These are phyloP conservation scores for Anticlea derivata DNA, from an alignment of 2,888 invertebrate species.

Conservation along the genomic window DNA sequence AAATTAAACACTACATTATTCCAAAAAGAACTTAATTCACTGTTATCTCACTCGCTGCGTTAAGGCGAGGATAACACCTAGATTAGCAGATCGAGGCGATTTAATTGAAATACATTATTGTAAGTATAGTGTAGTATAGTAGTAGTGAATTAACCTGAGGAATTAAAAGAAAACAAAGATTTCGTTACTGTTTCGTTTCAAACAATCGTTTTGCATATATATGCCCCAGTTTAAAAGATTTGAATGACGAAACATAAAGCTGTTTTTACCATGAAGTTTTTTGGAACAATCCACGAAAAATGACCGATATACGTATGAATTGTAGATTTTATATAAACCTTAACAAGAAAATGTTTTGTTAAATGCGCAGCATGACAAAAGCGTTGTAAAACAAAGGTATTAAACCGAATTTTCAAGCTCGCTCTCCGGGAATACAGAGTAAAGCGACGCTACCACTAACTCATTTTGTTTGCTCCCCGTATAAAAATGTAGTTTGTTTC, in stretches of 20 bases:
- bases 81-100: no score
- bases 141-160: no score
- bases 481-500: slow-evolving; percentile 78
- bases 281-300: slow-evolving; percentile 39
- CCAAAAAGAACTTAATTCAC: not conserved
- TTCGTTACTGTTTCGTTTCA: slow-evolving; percentile 22
- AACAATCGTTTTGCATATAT: slow-evolving; percentile 31
- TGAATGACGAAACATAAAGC: slow-evolving; percentile 20
- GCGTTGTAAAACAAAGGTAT: slow-evolving; percentile 80
- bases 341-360: slow-evolving; percentile 56
- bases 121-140: no score
- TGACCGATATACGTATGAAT: slow-evolving; percentile 42
- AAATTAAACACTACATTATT: slow-evolving; percentile 5
- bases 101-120: not conserved
- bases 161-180: slow-evolving; percentile 32
- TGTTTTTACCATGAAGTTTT: not conserved
- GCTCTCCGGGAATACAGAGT: slow-evolving; percentile 63
- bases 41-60: no score
- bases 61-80: no score
- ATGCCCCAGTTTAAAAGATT: slow-evolving; percentile 13
- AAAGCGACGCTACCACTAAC: slow-evolving; percentile 73
- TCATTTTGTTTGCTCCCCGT: slow-evolving; percentile 76
- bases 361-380: slow-evolving; percentile 66
- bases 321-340: slow-evolving; percentile 62
- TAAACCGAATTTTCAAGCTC: slow-evolving; percentile 79